Conservation (phyloP, 2,113 vertebrate species). For the Smithornis capensis region DNA sequence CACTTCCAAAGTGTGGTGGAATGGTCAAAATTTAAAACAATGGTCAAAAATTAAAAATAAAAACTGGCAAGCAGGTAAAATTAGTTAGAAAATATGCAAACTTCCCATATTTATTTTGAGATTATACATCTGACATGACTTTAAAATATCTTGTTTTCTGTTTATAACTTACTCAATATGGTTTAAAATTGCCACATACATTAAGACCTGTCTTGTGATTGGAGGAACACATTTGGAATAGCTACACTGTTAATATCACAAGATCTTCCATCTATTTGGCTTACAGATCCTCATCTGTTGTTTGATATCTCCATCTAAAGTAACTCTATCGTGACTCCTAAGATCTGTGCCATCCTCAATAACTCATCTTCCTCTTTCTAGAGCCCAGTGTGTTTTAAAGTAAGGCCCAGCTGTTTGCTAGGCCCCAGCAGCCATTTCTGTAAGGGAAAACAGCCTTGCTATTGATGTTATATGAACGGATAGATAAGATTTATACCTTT, state of each 20-base stretch:
- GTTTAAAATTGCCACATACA: neutral
- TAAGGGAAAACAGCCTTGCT: neutral
- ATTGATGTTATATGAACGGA: neutral
- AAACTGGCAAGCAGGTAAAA: neutral
- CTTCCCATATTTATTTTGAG: neutral
- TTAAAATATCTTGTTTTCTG: neutral
- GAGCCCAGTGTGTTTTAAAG: neutral
- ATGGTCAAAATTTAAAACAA: neutral
- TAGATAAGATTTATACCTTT: neutral
- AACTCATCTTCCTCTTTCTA: neutral
- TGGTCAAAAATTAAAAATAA: neutral
- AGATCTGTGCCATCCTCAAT: neutral
- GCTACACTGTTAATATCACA: neutral
- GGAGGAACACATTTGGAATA: neutral
- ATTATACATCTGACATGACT: neutral
- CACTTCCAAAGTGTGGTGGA: neutral
- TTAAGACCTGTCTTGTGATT: neutral
- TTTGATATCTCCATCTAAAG: neutral
- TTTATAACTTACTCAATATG: neutral
- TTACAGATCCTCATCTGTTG: neutral
- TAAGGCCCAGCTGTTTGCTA: neutral
- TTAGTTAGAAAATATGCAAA: neutral
- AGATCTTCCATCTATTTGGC: neutral
- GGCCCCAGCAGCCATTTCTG: neutral
- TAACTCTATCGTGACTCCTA: neutral